phyloP scores from a whole-genome alignment of 2,797 vertebrate species.

The Peromyscus aztecus region DNA sequence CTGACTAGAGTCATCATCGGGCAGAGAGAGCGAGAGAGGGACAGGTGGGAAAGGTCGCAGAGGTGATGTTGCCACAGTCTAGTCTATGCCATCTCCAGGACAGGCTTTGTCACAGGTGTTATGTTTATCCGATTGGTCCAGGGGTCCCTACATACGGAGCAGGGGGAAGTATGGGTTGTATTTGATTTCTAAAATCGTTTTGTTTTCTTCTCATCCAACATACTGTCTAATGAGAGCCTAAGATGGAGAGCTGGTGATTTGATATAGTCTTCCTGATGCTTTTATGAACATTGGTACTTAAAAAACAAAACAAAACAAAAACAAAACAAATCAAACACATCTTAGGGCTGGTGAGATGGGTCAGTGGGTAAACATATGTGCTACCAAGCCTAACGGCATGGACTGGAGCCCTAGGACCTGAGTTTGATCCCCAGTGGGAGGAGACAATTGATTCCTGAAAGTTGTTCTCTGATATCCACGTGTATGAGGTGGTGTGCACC shows the following conservation, averaged over 20 bases:
- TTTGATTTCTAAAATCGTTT: background rate
- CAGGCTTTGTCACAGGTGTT: background rate
- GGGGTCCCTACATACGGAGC: background rate
- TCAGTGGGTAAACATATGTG: background rate
- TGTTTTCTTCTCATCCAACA: background rate
- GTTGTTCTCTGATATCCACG: background rate
- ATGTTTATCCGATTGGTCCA: background rate
- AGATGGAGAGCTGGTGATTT: background rate
- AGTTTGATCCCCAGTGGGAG: background rate
- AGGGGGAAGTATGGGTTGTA: background rate
- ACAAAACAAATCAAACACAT: too few relatives aligned
- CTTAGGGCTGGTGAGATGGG: background rate
- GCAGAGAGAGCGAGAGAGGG: accelerated
- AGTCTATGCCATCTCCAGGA: background rate
- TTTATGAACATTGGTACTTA: background rate
- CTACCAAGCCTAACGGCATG: background rate
- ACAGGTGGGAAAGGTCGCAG: background rate
- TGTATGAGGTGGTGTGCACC: too few relatives aligned
- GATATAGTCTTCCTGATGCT: background rate
- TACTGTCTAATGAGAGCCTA: background rate
- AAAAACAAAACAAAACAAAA: background rate
- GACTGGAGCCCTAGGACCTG: background rate
- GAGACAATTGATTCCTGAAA: background rate
- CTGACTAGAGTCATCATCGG: background rate
- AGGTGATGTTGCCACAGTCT: background rate